Percentiles rank a stretch among this genome's conserved stretches.
Evolutionary conservation across 2,888 invertebrate species (phyloP).

Genomic region (Zaprionus lineosus): DNA sequence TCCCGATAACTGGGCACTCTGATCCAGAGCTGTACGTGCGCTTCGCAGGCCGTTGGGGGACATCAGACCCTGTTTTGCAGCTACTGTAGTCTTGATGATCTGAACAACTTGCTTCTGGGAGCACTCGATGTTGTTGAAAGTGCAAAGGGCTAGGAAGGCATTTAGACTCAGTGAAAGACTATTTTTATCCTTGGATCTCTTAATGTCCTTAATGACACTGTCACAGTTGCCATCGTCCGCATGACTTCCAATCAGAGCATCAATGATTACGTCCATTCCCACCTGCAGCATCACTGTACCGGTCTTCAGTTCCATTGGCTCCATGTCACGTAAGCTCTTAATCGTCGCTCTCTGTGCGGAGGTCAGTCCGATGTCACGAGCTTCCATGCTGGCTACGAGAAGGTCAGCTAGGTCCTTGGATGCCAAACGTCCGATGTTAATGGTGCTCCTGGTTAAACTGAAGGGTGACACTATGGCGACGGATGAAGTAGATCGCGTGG

Average conservation of each 20-base stretch:
- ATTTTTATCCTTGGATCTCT: slow-evolving; percentile 45
- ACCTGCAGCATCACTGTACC: slow-evolving; percentile 41
- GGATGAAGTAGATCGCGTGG: slow-evolving; percentile 9
- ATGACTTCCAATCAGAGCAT: slow-evolving; percentile 53
- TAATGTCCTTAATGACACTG: slow-evolving; percentile 54
- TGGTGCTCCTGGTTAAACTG: neutral
- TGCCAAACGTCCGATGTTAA: slow-evolving; percentile 50
- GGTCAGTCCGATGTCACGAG: slow-evolving; percentile 40
- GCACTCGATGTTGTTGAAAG: slow-evolving; percentile 59
- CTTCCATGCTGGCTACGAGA: slow-evolving; percentile 64
- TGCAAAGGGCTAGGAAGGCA: slow-evolving; percentile 54
- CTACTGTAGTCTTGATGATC: slow-evolving; percentile 54
- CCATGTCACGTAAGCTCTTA: slow-evolving; percentile 36
- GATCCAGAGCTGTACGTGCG: slow-evolving; percentile 39
- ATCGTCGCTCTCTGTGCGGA: slow-evolving; percentile 40
- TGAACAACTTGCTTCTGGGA: slow-evolving; percentile 54
- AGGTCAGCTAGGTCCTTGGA: slow-evolving; percentile 66
- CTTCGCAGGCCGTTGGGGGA: slow-evolving; percentile 38
- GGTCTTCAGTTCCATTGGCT: slow-evolving; percentile 21
- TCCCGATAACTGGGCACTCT: neutral
- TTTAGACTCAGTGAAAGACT: slow-evolving; percentile 44
- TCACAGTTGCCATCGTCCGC: slow-evolving; percentile 38
- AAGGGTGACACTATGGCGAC: no score
- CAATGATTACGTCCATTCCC: slow-evolving; percentile 65
- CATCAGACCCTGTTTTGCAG: neutral